phyloP scores from a whole-genome alignment of 2,888 invertebrate genomes.

The Spatulosminthurus flaviceps region DNA sequence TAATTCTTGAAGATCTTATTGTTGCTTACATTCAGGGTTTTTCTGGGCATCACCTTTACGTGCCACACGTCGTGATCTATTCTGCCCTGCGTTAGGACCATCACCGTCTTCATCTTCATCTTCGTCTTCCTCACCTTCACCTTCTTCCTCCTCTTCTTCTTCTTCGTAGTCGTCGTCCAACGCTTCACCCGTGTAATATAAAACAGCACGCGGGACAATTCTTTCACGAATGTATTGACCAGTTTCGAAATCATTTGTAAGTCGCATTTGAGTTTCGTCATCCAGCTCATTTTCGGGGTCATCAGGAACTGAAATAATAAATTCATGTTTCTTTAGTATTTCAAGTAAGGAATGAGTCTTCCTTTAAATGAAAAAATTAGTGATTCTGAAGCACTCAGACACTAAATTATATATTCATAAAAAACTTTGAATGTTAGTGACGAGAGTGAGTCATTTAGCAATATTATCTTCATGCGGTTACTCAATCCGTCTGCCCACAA shows the following conservation, averaged over 20 bases:
- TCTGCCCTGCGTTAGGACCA: slow-evolving; percentile 38
- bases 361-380: too few relatives aligned
- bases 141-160: slow-evolving; percentile 62
- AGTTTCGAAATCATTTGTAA: slow-evolving; percentile 97
- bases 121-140: slow-evolving; percentile 56
- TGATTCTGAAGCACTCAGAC: too few relatives aligned
- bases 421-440: too few relatives aligned
- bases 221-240: slow-evolving; percentile 98
- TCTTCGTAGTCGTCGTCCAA: slow-evolving; percentile 58
- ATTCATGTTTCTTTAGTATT: not conserved
- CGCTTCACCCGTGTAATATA: slow-evolving; percentile 87
- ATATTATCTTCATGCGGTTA: too few relatives aligned
- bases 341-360: not conserved
- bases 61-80: slow-evolving; percentile 33
- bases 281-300: slow-evolving; percentile 85
- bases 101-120: slow-evolving; percentile 51
- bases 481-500: too few relatives aligned
- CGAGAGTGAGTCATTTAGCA: too few relatives aligned
- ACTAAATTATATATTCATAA: too few relatives aligned
- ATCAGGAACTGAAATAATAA: slow-evolving; percentile 75
- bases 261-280: slow-evolving; percentile 84
- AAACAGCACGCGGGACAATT: slow-evolving; percentile 94
- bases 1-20: slow-evolving; percentile 53
- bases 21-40: slow-evolving; percentile 63
- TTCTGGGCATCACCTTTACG: slow-evolving; percentile 44